These are phyloP conservation scores for Recurvirostra avosetta DNA, from an alignment of 2,113 vertebrate genomes.

Conservation along the genomic window DNA sequence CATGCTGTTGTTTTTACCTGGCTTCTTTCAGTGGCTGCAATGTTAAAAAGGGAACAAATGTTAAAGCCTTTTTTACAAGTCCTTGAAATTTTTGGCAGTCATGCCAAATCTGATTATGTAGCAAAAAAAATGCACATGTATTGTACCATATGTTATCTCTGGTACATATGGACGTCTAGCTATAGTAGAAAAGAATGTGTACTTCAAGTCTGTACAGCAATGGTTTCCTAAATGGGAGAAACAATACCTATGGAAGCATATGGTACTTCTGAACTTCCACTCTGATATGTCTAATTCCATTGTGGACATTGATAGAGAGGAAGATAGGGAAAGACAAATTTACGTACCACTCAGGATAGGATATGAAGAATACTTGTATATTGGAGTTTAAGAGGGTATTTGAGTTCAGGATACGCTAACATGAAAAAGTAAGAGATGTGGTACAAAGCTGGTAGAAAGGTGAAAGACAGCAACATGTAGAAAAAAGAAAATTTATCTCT, in stretches of 20 bases:
- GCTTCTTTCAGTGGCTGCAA: background rate
- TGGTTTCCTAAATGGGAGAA: background rate
- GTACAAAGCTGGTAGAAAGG: background rate
- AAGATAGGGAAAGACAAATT: background rate
- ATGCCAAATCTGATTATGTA: background rate
- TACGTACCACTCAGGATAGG: background rate
- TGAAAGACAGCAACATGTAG: background rate
- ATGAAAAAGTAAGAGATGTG: background rate
- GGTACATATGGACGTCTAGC: background rate
- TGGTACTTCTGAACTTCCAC: background rate
- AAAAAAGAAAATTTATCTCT: constrained; percentile 30
- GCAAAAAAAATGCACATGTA: background rate
- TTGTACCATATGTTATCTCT: background rate
- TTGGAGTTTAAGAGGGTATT: background rate
- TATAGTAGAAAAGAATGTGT: background rate
- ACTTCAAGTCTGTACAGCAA: background rate
- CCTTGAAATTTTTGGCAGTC: background rate
- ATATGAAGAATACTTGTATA: background rate
- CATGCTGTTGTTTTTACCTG: background rate
- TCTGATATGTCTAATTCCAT: background rate
- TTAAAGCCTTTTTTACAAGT: background rate
- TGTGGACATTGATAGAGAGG: background rate
- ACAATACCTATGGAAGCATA: background rate
- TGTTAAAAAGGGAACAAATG: background rate
- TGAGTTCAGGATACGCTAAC: background rate